Conservation (phyloP, 2,888 invertebrate genomes). For the Itoplectis maculator region DNA sequence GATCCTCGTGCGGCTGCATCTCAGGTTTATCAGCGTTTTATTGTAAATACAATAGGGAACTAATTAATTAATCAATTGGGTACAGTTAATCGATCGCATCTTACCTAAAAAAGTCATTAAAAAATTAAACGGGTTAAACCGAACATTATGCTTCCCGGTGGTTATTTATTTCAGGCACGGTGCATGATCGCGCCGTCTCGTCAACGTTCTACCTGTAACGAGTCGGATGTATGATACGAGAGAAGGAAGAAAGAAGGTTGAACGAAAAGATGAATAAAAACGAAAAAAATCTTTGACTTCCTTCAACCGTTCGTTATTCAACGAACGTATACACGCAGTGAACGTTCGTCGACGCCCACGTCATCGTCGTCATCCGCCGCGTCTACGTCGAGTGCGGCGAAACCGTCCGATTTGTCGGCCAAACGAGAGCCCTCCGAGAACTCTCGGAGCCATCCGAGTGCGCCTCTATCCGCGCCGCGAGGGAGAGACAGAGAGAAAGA, state of each 20-base stretch:
- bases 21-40: background rate
- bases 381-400: conserved; percentile 43
- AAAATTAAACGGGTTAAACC: background rate
- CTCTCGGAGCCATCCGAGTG: background rate
- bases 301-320: conserved; percentile 54
- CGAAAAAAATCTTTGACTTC: conserved; percentile 41
- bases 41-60: background rate
- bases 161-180: too few species aligned
- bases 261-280: conserved; percentile 11
- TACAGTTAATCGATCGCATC: background rate
- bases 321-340: conserved; percentile 47
- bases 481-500: background rate
- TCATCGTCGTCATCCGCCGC: conserved; percentile 40
- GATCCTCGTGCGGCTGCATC: too few species aligned
- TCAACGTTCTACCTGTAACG: background rate
- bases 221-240: conserved; percentile 11
- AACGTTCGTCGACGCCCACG: conserved; percentile 52
- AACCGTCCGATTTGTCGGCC: conserved; percentile 62
- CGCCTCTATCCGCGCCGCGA: conserved; percentile 14
- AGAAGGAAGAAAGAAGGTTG: conserved; percentile 28
- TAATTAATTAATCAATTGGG: background rate
- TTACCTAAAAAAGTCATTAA: too few species aligned
- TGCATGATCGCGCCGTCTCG: background rate
- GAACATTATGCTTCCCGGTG: background rate
- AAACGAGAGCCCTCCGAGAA: conserved; percentile 45